These are phyloP conservation scores for Notechis scutatus DNA, from an alignment of 2,113 vertebrate species.

Conservation along the genomic window DNA sequence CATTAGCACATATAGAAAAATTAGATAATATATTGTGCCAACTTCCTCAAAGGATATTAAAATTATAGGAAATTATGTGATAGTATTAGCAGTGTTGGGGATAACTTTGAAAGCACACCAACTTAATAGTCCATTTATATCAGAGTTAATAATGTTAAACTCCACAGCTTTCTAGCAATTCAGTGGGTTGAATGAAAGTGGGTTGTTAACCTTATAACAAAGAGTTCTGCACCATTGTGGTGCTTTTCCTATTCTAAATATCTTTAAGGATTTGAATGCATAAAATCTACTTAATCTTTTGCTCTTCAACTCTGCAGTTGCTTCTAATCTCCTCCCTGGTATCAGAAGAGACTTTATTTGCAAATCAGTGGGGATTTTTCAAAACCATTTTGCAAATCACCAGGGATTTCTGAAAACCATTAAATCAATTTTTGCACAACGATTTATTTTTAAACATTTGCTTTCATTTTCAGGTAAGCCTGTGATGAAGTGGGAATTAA, in stretches of 20 bases:
- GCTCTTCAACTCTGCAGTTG: not conserved
- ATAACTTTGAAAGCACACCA: not conserved
- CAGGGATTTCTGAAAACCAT: conserved; percentile 5
- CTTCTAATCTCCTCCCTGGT: conserved; percentile 6
- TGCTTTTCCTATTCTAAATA: not conserved
- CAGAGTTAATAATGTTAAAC: not conserved
- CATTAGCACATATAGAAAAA: not conserved
- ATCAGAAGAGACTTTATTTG: not conserved
- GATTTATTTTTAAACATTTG: not conserved
- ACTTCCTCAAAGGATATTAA: not conserved
- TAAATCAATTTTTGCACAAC: not conserved
- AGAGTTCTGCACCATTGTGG: not conserved
- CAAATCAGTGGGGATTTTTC: conserved; percentile 9
- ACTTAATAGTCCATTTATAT: not conserved
- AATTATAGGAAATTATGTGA: not conserved
- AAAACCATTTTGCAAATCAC: conserved; percentile 3
- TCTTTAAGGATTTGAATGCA: not conserved
- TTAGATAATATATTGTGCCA: not conserved
- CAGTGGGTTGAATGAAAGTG: not conserved
- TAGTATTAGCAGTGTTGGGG: not conserved
- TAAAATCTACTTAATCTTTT: not conserved
- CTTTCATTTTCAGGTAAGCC: not conserved
- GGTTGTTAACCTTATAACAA: not conserved
- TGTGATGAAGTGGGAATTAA: not conserved
- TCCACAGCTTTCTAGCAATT: not conserved